These are phyloP conservation scores for Sympetrum striolatum DNA, from an alignment of 2,888 invertebrate species.

Conservation along the genomic window DNA sequence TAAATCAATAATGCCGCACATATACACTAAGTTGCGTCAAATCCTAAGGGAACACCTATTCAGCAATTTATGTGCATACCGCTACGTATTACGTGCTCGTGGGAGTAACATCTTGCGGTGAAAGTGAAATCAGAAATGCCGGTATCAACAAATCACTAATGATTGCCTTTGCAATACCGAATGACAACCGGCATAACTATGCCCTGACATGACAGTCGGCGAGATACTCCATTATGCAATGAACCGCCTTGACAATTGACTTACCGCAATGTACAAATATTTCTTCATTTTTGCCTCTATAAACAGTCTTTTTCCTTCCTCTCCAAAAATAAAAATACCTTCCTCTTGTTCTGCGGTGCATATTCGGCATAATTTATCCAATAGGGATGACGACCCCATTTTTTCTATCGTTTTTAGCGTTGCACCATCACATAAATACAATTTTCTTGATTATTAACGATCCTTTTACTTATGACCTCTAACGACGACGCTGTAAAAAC, in stretches of 20 bases:
- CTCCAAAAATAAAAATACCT: conserved; percentile 70
- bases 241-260: conserved; percentile 50
- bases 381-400: conserved; percentile 52
- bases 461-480: conserved; percentile 51
- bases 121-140: conserved; percentile 20
- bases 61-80: no score
- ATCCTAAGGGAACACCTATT: no score
- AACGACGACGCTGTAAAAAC: conserved; percentile 51
- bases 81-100: neutral
- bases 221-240: conserved; percentile 39
- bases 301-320: conserved; percentile 70
- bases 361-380: conserved; percentile 68
- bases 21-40: no score
- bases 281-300: conserved; percentile 72
- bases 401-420: conserved; percentile 45
- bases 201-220: conserved; percentile 29
- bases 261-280: conserved; percentile 73
- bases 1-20: no score
- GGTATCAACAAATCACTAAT: neutral
- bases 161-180: neutral
- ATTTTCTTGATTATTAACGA: conserved; percentile 51
- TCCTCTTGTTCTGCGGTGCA: conserved; percentile 68
- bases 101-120: neutral
- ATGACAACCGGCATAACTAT: conserved; percentile 41
- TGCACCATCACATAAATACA: conserved; percentile 46